Conservation (phyloP, 2,888 invertebrate species). For the Diarsia mendica region DNA sequence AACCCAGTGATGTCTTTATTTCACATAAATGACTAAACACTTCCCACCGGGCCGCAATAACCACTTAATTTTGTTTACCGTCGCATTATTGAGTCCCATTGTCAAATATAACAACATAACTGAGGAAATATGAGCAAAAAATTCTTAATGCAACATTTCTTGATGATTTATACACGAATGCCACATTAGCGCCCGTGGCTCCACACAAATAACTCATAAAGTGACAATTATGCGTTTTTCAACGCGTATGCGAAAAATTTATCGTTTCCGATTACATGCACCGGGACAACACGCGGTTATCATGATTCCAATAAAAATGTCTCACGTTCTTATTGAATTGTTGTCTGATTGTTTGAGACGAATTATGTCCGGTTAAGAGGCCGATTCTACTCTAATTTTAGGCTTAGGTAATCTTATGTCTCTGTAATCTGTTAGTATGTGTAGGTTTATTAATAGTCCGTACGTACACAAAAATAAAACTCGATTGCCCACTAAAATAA, state of each 20-base stretch:
- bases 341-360: slow-evolving; percentile 1
- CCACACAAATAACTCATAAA: slow-evolving; percentile 83
- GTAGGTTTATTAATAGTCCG: slow-evolving; percentile 48
- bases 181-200: slow-evolving; percentile 76
- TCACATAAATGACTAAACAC: slow-evolving; percentile 4
- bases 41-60: slow-evolving; percentile 13
- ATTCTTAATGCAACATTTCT: slow-evolving; percentile 52
- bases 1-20: neutral
- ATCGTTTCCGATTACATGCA: slow-evolving; percentile 83
- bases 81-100: slow-evolving; percentile 23
- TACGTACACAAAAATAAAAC: slow-evolving; percentile 60
- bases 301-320: slow-evolving; percentile 39
- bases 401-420: no score
- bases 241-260: slow-evolving; percentile 79
- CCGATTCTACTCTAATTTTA: neutral
- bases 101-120: slow-evolving; percentile 49
- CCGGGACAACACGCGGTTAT: slow-evolving; percentile 41
- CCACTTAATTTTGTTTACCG: slow-evolving; percentile 17
- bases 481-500: slow-evolving; percentile 79
- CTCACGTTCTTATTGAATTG: slow-evolving; percentile 23
- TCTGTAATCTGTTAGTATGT: slow-evolving; percentile 21
- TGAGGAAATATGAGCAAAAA: slow-evolving; percentile 42
- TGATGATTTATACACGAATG: slow-evolving; percentile 75
- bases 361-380: neutral
- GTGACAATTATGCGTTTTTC: slow-evolving; percentile 82